These are phyloP conservation scores for Amphipoea oculea DNA, from an alignment of 2,888 invertebrate species.

Conservation along the genomic window DNA sequence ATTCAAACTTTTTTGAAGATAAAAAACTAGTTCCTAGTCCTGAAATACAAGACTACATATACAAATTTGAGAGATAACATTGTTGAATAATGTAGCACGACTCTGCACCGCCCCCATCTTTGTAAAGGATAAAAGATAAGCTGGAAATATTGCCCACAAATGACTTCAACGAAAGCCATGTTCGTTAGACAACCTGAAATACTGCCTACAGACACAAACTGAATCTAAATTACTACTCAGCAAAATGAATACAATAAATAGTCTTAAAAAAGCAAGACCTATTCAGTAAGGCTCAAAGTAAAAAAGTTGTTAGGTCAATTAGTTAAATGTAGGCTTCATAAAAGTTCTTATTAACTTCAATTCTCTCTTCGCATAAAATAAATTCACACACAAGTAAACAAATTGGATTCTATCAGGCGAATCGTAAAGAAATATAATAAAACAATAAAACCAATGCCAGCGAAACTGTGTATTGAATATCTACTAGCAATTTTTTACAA, in stretches of 20 bases:
- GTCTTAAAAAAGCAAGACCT: background rate
- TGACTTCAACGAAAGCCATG: slow-evolving; percentile 35
- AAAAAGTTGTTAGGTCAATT: slow-evolving; percentile 27
- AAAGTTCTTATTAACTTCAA: slow-evolving; percentile 22
- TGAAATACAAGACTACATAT: slow-evolving; percentile 23
- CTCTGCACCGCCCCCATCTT: slow-evolving; percentile 10
- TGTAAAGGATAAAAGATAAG: slow-evolving; percentile 46
- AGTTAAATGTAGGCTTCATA: slow-evolving; percentile 15
- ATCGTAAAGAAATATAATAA: slow-evolving; percentile 38
- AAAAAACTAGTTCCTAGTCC: slow-evolving; percentile 39
- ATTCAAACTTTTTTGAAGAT: slow-evolving; percentile 44
- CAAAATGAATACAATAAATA: slow-evolving; percentile 13
- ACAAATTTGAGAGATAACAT: slow-evolving; percentile 39
- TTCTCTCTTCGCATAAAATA: slow-evolving; percentile 26
- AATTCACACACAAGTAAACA: slow-evolving; percentile 46
- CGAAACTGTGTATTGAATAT: slow-evolving; percentile 43
- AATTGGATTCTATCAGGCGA: slow-evolving; percentile 44
- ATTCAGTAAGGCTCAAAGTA: slow-evolving; percentile 9
- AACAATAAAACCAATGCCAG: slow-evolving; percentile 39
- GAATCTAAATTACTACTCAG: slow-evolving; percentile 43
- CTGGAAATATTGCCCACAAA: slow-evolving; percentile 48
- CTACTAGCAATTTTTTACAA: slow-evolving; percentile 47
- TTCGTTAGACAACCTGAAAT: slow-evolving; percentile 45
- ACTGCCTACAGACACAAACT: slow-evolving; percentile 19
- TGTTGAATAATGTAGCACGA: slow-evolving; percentile 46